Conservation (phyloP, 2,888 invertebrate genomes). For the Drosophila prostipennis region DNA sequence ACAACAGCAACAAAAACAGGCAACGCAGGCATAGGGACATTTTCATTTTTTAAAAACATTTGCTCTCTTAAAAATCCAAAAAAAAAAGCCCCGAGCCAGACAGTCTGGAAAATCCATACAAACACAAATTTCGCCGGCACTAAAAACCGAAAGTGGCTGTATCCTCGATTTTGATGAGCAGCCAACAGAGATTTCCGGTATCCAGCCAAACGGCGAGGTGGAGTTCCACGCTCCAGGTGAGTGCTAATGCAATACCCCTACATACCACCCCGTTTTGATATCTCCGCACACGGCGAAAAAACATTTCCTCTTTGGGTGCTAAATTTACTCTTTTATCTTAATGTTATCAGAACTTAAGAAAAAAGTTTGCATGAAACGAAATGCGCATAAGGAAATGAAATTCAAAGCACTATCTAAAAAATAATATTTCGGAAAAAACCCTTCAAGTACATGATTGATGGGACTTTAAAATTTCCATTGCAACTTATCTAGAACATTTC, state of each 20-base stretch:
- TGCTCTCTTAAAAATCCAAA: slow-evolving; percentile 7
- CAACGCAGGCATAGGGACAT: slow-evolving; percentile 5
- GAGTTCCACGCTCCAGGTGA: slow-evolving; percentile 24
- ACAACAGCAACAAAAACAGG: slow-evolving; percentile 24
- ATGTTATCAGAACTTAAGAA: too few relatives aligned
- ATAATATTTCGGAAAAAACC: too few relatives aligned
- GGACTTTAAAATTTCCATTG: not conserved
- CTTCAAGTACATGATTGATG: not conserved
- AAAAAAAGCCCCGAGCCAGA: slow-evolving; percentile 11
- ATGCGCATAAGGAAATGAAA: not conserved
- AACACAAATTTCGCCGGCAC: slow-evolving; percentile 23
- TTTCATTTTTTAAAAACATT: slow-evolving; percentile 4
- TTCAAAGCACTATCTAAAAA: not conserved
- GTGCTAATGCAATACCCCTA: slow-evolving; percentile 5
- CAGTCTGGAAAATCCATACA: slow-evolving; percentile 21
- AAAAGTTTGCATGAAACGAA: not conserved
- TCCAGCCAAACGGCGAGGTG: slow-evolving; percentile 27
- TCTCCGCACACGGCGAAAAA: not conserved
- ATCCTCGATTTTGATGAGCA: slow-evolving; percentile 30
- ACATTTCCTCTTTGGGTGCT: not conserved
- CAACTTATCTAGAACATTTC: not conserved
- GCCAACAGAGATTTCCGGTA: slow-evolving; percentile 31
- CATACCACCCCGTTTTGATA: not conserved
- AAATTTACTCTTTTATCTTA: not conserved
- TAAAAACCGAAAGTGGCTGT: slow-evolving; percentile 39